These are phyloP conservation scores for Tetrax tetrax DNA, from an alignment of 2,113 vertebrate species.

Conservation along the genomic window DNA sequence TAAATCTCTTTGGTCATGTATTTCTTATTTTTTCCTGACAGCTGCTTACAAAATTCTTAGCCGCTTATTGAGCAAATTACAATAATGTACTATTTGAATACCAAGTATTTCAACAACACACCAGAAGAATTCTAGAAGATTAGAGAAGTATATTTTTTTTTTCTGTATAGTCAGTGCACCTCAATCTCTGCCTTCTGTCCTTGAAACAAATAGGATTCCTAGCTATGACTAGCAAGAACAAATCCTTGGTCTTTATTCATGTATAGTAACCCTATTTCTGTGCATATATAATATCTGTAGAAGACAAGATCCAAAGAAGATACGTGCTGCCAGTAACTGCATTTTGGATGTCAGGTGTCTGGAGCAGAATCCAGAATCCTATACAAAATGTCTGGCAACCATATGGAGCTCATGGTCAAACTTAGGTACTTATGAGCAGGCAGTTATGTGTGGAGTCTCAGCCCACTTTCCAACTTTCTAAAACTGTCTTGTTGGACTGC, in stretches of 20 bases:
- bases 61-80: not conserved
- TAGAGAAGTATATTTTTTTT: not conserved
- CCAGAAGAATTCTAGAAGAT: not conserved
- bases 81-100: not conserved
- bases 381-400: not conserved
- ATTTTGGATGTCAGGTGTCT: not conserved
- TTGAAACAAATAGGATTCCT: not conserved
- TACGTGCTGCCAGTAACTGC: not conserved
- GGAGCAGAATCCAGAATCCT: not conserved
- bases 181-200: not conserved
- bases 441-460: not conserved
- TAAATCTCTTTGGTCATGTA: not conserved
- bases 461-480: not conserved
- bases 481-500: not conserved
- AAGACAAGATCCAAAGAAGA: not conserved
- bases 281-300: not conserved
- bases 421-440: not conserved
- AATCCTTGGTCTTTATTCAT: not conserved
- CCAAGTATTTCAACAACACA: rapidly evolving
- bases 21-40: not conserved
- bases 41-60: not conserved
- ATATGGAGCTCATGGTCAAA: not conserved
- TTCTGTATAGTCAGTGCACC: not conserved
- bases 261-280: not conserved
- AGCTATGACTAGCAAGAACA: not conserved